Base-by-base conservation (phyloP, 2,113 vertebrate genomes). In the Sturnira hondurensis region DNA sequence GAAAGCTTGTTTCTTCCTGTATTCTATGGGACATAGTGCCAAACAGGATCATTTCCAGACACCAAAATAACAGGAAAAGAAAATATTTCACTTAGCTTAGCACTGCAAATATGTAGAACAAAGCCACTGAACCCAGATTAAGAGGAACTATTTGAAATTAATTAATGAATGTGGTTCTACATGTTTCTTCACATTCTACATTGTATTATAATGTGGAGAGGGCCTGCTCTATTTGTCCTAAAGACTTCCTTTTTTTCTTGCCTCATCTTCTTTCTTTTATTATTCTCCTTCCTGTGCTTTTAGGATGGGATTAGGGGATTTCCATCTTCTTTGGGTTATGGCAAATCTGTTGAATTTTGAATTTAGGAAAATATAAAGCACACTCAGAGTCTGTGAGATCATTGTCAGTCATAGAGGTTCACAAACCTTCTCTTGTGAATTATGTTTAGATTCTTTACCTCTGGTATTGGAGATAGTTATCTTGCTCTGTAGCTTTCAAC, bases 1-100 rank as follows among this genome's bases (percentile, higher is more conserved):
- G 77, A 86, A 91, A 94, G 41, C 56, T 26, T 97, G 74, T 77
- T 76, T 41, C 71, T 36, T 85, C 77, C 36, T 88, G 7, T n/a
- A 24, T 33, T 71, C 22, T 54, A 7, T 8, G n/a, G 28, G 50
- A 83, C 7, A 26, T 3, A 52, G 15, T 41, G 80, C 52, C 87
- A 97, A 76, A 36, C 50, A 71, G 84, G 61, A 52, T 61, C 54
- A 33, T 84, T 58, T 93, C 36, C 65, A 96, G 26, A 73, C 15
- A 92, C 14, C 33, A 71, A 65, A 56, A 65, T 74, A 61, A 89
- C 91, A 95, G 22, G 43, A 45, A 47, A 91, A 93, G 33, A 63
- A 76, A 50, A 45, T 31, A 28, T 24, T 77, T 88, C 81, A 67
- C 38, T 92, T 45, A 84, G 38, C 41, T 71, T 94, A 86, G 38